These are phyloP conservation scores for Felis chaus DNA, from an alignment of 2,113 vertebrate genomes.

Conservation along the genomic window DNA sequence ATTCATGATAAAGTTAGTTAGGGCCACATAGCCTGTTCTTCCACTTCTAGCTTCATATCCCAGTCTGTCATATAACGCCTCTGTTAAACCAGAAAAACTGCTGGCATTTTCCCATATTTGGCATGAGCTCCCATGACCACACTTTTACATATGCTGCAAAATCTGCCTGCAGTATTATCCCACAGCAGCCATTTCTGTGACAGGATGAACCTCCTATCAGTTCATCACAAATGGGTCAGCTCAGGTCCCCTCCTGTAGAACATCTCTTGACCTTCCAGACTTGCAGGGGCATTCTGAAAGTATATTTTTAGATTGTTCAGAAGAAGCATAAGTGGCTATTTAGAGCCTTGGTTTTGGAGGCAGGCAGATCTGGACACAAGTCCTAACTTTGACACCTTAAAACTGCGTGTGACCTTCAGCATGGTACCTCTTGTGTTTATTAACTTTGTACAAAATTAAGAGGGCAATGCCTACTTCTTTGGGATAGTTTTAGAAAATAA, in stretches of 20 bases:
- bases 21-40: fast-evolving
- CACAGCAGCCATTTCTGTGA: no score
- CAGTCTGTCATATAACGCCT: neutral
- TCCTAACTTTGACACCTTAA: neutral
- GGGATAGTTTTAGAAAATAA: neutral
- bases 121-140: no score
- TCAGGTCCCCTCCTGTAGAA: neutral
- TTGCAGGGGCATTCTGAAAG: neutral
- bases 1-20: neutral
- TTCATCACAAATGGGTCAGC: neutral
- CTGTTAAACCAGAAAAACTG: neutral
- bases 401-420: fast-evolving
- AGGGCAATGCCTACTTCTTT: neutral
- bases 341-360: neutral
- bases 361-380: neutral
- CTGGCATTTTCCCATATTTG: neutral
- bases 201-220: neutral
- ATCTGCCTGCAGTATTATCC: neutral
- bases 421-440: neutral
- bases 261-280: neutral
- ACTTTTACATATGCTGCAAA: neutral
- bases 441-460: neutral
- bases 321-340: neutral
- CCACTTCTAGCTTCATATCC: neutral
- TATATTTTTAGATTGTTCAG: neutral